Evolutionary conservation across 2,113 vertebrate species (phyloP).

Genomic region (Uria aalge): DNA sequence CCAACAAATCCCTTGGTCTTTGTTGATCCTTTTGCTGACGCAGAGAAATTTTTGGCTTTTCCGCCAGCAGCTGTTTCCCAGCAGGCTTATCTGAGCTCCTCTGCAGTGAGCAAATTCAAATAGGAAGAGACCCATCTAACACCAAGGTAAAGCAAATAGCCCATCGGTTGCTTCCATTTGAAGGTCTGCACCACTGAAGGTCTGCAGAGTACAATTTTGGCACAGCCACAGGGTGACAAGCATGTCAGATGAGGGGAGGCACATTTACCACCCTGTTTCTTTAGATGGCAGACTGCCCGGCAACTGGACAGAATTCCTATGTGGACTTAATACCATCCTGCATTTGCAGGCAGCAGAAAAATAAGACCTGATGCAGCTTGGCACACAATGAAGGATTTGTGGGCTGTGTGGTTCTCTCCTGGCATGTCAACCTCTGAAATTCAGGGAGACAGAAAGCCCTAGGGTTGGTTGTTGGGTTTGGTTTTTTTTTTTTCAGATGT

Average conservation of each 20-base stretch:
- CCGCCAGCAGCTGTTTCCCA: background rate
- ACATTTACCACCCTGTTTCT: fast-evolving
- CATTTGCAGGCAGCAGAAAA: background rate
- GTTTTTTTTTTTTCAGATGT: background rate
- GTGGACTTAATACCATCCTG: background rate
- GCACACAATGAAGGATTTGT: background rate
- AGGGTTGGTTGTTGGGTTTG: background rate
- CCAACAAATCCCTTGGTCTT: background rate
- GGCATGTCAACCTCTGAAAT: background rate
- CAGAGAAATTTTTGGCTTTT: background rate
- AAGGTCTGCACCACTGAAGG: background rate
- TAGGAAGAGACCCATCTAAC: background rate
- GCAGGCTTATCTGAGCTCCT: background rate
- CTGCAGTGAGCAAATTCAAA: background rate
- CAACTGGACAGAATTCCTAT: background rate
- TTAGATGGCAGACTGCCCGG: background rate
- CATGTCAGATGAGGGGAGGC: background rate
- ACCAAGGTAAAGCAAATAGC: background rate
- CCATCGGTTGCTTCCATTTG: background rate
- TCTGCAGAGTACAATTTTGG: background rate
- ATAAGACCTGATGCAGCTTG: background rate
- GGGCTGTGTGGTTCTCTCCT: background rate
- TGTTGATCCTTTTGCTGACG: background rate
- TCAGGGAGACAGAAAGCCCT: background rate
- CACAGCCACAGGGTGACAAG: background rate